Conservation (phyloP, 2,797 vertebrate species). For the Heliangelus exortis region DNA sequence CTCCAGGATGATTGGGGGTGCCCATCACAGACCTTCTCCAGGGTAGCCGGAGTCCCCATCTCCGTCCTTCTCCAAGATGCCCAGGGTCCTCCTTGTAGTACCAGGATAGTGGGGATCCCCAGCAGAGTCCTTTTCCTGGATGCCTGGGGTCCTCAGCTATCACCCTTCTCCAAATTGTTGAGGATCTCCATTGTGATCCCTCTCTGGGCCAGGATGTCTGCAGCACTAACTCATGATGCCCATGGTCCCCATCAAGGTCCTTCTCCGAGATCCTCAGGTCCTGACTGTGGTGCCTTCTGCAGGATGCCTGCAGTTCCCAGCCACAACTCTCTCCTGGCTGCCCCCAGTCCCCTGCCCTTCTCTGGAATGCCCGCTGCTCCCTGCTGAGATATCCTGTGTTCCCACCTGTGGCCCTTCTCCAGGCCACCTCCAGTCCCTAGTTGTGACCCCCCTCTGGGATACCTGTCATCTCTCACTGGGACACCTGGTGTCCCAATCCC, state of each 20-base stretch:
- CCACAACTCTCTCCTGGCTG: neutral
- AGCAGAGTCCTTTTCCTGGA: neutral
- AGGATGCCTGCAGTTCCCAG: neutral
- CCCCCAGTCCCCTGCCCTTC: neutral
- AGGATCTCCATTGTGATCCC: neutral
- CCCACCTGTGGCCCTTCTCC: neutral
- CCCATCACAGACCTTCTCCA: neutral
- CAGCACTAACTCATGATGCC: neutral
- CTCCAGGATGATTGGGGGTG: neutral
- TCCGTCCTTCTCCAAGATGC: neutral
- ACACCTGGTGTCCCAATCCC: accelerated
- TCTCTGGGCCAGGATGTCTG: neutral
- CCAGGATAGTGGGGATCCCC: too few relatives aligned
- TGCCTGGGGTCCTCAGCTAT: neutral
- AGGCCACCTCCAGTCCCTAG: too few relatives aligned
- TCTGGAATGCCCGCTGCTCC: neutral
- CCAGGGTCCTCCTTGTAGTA: too few relatives aligned
- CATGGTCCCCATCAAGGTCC: accelerated
- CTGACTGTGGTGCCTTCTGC: neutral
- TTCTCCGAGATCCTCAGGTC: neutral
- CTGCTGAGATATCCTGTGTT: neutral
- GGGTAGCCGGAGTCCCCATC: neutral
- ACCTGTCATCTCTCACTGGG: neutral
- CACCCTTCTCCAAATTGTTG: neutral
- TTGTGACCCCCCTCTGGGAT: neutral